phyloP scores from a whole-genome alignment of 2,797 vertebrate species.

The Phylloscopus collybita region DNA sequence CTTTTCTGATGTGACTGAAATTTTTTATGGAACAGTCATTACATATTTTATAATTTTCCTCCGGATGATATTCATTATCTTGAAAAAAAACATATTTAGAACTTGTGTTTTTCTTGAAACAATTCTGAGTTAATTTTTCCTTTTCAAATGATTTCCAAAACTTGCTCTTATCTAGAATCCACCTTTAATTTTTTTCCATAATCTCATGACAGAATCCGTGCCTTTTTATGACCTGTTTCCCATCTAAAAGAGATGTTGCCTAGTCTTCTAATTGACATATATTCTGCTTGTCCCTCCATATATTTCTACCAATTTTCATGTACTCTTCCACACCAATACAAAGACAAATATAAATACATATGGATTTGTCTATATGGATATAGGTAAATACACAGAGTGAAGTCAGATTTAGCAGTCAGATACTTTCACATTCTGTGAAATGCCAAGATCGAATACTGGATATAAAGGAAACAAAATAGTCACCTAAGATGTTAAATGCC shows the following conservation, averaged over 20 bases:
- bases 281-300: neutral
- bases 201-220: neutral
- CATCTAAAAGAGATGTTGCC: neutral
- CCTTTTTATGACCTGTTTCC: neutral
- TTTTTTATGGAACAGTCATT: neutral
- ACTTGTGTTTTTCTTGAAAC: neutral
- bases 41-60: neutral
- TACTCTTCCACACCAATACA: neutral
- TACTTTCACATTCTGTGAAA: neutral
- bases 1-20: neutral
- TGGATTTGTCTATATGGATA: neutral
- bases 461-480: constrained; percentile 5
- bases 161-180: neutral
- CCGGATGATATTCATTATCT: neutral
- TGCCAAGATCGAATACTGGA: neutral
- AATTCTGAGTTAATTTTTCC: neutral
- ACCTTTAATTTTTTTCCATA: neutral
- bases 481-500: neutral
- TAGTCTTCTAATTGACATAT: neutral
- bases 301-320: neutral
- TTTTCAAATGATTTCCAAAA: neutral
- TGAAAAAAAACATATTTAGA: neutral
- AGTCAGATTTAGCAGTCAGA: neutral
- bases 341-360: neutral
- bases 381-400: neutral